Evolutionary conservation across 2,113 vertebrate species (phyloP).

Genomic region (Poicephalus gulielmi): DNA sequence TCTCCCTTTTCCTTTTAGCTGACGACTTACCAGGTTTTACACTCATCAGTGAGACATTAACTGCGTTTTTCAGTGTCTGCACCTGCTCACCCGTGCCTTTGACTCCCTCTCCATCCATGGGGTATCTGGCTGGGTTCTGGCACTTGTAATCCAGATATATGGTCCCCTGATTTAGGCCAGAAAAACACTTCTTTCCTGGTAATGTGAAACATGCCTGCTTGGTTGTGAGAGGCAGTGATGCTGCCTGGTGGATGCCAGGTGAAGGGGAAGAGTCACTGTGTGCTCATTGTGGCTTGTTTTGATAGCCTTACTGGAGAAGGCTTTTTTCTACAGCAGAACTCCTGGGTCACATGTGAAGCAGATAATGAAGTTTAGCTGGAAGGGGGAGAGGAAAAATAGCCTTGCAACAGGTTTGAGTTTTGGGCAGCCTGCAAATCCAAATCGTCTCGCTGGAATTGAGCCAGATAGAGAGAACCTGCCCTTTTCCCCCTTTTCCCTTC

Average conservation of each 20-base stretch:
- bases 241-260: background rate
- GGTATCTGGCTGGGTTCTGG: background rate
- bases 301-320: slow-evolving; percentile 20
- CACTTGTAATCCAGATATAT: background rate
- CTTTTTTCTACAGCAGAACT: background rate
- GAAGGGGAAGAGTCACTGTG: background rate
- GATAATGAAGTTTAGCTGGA: slow-evolving; percentile 40
- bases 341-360: background rate
- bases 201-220: rapidly evolving
- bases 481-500: background rate
- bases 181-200: background rate
- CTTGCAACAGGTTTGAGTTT: slow-evolving; percentile 60
- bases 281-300: background rate
- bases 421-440: slow-evolving; percentile 35
- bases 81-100: background rate
- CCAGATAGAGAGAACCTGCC: slow-evolving; percentile 33
- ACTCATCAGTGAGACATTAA: background rate
- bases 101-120: background rate
- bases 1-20: background rate
- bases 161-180: background rate
- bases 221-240: background rate
- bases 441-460: slow-evolving; percentile 23
- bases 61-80: background rate
- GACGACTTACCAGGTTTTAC: background rate
- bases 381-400: slow-evolving; percentile 32